Base-by-base conservation (phyloP, 2,797 vertebrate species). In the Erithacus rubecula region DNA sequence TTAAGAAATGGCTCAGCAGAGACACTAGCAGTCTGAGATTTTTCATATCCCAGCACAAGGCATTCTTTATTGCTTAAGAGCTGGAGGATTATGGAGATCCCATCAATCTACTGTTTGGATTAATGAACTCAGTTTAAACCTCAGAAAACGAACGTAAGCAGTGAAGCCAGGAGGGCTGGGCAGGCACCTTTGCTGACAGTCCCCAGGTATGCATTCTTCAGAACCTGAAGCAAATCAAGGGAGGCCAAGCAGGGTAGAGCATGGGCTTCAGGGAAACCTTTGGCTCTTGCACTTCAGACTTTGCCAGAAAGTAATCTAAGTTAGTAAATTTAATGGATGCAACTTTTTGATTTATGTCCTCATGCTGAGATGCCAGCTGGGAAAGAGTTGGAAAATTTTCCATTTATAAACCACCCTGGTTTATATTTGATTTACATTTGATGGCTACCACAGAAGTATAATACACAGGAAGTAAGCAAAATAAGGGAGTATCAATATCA, bases 51-150 rank as follows among this genome's bases (percentile, higher is more conserved):
- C 71, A 84, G 70, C 67, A 93, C 67, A 90, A 94, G 89, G 63
- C 76, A 85, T 94, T 92, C 87, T 91, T 95, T 87, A 90, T 85
- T 95, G 89, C 77, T 90, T 63, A 90, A 89, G 76, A 83, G 43
- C 32, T 65, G 63, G 41, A 93, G 89, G 92, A 89, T 92, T 94
- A 83, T 15, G 39, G 78, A 68, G 37, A 94, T 82, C 51, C 58
- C 70, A 87, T 93, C 84, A 87, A 80, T 83, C 62, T 80, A 67
- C 78, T 85, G 34, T 81, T 94, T 81, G 62, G 86, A 75, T 80
- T 92, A 94, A 95, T 59, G 43, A 96, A 79, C 51, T 95, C 55
- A 62, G 59, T 72, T 83, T 87, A 87, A 94, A 83, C 69, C 43
- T 68, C 65, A 90, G 78, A 83, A 93, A 76, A 78, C 0, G 8